Base-by-base conservation (phyloP, 1,140 invertebrate genomes). In the Cydia strobilella region DNA sequence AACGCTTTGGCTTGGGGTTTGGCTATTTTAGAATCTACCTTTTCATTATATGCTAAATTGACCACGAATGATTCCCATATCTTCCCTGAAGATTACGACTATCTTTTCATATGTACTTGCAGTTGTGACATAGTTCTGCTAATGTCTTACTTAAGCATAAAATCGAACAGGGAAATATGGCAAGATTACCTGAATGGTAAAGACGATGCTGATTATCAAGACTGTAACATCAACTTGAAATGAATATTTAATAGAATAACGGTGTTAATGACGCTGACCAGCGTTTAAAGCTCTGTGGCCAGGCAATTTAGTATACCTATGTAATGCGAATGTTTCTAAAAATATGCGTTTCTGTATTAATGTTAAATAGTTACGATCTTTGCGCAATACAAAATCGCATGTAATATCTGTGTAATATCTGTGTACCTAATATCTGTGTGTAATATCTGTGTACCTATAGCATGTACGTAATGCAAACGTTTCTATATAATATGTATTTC, bases 1-100 rank as follows among this genome's bases (percentile, higher is more conserved):
- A 65, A 65, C 15, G 63, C 63, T 31, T 65, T 65, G 4, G 27
- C 63, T 12, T 65, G 63, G 63, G 63, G 63, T 23, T 27, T 65
- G 63, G 23, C 63, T 25, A 15, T 65, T 15, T 31, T 65, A 10
- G 63, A 31, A 65, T 65, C 27, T 3, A 65, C 27, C 4, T 65
- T 51, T 51, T 12, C 48, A 18, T n/a, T 51, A 18, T 51, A 51
- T 51, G 1, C 18, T 18, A 51, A 51, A 51, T 1, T 15, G 48
- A 18, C 15, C 48, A 65, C 27, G 63, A 9, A 25, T 5, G 13
- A 12, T 13, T 15, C 63, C 13, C 10, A 27, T 12, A 31, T 65
- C 13, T 65, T 65, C 9, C 63, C 63, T 31, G 63, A 35, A 23
- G 23, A 35, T 4, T 65, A 25, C 5, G 63, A 65, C 63, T 27